Evolutionary conservation across 2,888 invertebrate species (phyloP).

Genomic region (Polylopha cassiicola): DNA sequence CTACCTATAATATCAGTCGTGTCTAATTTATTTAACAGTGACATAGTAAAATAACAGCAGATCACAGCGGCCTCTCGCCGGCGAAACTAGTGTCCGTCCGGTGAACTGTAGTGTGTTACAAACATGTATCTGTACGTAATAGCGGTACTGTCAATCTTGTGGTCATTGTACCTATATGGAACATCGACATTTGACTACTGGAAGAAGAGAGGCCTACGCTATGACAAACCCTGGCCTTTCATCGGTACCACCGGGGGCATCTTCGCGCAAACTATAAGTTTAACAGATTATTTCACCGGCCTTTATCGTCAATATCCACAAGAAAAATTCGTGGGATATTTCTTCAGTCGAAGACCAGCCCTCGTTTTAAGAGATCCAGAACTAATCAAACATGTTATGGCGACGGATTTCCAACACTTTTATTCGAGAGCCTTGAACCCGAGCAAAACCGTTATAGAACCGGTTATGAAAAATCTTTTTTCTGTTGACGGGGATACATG

Average conservation of each 20-base stretch:
- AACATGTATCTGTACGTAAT: too few species aligned
- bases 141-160: too few species aligned
- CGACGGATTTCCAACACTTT: constrained; percentile 34
- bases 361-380: constrained; percentile 37
- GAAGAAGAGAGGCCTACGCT: constrained; percentile 10
- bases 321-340: constrained; percentile 38
- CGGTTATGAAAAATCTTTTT: constrained; percentile 36
- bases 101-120: too few species aligned
- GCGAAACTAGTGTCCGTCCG: too few species aligned
- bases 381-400: constrained; percentile 33
- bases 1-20: too few species aligned
- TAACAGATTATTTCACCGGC: constrained; percentile 26
- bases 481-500: constrained; percentile 39
- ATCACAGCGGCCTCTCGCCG: too few species aligned
- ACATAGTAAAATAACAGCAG: too few species aligned
- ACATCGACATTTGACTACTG: constrained; percentile 1
- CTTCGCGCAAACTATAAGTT: constrained; percentile 21
- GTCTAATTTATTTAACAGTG: too few species aligned
- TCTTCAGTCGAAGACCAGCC: constrained; percentile 27
- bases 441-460: constrained; percentile 30
- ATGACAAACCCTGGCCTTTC: constrained; percentile 25
- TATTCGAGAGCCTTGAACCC: constrained; percentile 32
- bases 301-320: constrained; percentile 30
- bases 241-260: constrained; percentile 25
- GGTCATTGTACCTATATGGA: too few species aligned